phyloP scores from a whole-genome alignment of 2,888 invertebrate species.

The Psococerastis gibbosa region DNA sequence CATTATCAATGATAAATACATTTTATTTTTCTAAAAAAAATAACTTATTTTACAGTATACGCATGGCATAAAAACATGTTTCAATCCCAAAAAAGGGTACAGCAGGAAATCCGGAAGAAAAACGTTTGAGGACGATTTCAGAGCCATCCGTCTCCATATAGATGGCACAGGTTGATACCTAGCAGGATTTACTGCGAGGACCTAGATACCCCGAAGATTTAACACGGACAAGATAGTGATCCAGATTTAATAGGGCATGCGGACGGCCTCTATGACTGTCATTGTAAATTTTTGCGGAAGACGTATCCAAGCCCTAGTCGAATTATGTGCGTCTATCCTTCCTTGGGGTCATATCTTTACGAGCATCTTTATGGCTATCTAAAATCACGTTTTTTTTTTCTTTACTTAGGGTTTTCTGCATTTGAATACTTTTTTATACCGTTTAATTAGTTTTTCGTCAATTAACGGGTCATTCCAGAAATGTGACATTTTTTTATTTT shows the following conservation, averaged over 20 bases:
- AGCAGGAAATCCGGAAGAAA: no score
- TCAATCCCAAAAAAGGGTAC: no score
- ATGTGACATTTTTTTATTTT: neutral
- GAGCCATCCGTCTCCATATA: conserved; percentile 3
- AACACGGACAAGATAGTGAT: neutral
- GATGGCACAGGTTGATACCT: neutral
- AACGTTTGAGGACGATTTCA: no score
- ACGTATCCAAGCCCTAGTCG: neutral
- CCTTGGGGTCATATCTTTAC: neutral
- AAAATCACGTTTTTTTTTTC: neutral
- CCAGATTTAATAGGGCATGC: conserved; percentile 7
- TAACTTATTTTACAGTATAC: no score
- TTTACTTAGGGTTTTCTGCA: neutral
- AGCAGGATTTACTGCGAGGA: neutral
- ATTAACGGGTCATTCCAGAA: no score
- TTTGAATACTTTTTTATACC: no score
- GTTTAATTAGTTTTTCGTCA: no score
- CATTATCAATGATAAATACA: no score
- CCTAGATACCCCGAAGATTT: conserved; percentile 1
- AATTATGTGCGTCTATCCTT: neutral
- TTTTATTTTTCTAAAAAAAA: no score
- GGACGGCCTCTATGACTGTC: conserved; percentile 3
- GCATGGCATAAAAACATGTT: no score
- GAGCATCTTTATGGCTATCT: conserved; percentile 2
- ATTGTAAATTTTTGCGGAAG: conserved; percentile 4